phyloP scores from a whole-genome alignment of 2,797 vertebrate species.

The Rhabdomys pumilio region DNA sequence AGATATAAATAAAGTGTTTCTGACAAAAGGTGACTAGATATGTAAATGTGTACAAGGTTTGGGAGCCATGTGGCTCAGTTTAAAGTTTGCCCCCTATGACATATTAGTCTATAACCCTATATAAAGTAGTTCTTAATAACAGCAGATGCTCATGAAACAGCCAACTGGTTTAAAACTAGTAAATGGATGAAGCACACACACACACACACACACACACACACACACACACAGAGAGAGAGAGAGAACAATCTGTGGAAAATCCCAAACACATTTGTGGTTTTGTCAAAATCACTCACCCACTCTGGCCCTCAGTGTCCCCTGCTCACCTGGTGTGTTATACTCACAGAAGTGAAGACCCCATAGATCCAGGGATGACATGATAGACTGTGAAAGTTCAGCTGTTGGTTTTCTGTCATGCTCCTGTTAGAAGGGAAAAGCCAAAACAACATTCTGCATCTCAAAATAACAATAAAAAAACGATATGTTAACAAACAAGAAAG shows the following conservation, averaged over 20 bases:
- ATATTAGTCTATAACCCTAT: neutral
- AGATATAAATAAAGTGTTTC: constrained; percentile 36
- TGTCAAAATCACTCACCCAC: neutral
- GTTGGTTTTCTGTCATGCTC: neutral
- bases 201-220: too few relatives aligned
- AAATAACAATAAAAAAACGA: neutral
- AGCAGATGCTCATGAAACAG: neutral
- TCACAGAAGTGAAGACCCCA: neutral
- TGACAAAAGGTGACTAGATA: constrained; percentile 5
- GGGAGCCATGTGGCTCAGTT: constrained; percentile 1
- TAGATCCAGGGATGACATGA: neutral
- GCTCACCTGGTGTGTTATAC: neutral
- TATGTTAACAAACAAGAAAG: neutral
- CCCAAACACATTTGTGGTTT: neutral
- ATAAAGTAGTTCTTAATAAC: neutral
- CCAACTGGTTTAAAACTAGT: neutral
- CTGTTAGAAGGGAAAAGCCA: neutral
- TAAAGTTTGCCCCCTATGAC: neutral
- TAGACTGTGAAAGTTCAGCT: neutral
- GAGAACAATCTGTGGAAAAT: neutral
- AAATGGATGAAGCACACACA: neutral
- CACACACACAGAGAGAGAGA: too few relatives aligned
- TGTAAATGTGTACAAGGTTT: constrained; percentile 52
- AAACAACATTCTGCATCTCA: neutral
- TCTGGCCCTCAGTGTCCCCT: neutral